phyloP scores from a whole-genome alignment of 2,797 vertebrate genomes.

The Psittacula derbiana region DNA sequence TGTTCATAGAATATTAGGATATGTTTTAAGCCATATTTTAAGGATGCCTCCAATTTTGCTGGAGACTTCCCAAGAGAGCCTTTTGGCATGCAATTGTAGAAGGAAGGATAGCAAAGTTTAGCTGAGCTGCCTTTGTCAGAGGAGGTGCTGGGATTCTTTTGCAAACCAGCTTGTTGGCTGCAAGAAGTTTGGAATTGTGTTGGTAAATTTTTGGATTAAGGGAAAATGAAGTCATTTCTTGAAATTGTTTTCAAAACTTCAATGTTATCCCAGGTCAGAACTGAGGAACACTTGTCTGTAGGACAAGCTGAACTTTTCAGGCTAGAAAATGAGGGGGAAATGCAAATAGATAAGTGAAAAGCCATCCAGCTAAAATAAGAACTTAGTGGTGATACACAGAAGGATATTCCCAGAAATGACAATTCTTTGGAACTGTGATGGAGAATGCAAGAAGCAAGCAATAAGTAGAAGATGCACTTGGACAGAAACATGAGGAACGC shows the following conservation, averaged over 20 bases:
- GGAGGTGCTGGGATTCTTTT: neutral
- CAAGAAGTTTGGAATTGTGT: neutral
- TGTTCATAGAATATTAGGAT: neutral
- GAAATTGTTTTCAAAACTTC: neutral
- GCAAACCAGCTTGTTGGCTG: neutral
- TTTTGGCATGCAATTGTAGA: neutral
- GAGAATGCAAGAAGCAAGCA: neutral
- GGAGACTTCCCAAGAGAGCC: neutral
- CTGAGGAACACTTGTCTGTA: neutral
- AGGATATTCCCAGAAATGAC: neutral
- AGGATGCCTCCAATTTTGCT: neutral
- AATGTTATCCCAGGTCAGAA: neutral
- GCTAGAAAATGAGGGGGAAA: neutral
- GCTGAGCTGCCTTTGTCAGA: neutral
- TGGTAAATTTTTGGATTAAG: neutral
- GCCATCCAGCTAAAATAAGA: neutral
- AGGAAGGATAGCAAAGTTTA: neutral
- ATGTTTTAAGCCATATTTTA: neutral
- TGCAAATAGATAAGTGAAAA: neutral
- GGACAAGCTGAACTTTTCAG: neutral
- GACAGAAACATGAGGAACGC: neutral
- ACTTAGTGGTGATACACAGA: neutral
- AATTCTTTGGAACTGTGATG: neutral
- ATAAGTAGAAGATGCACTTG: neutral
- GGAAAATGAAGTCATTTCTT: neutral